A percentile compares a stretch with the other conserved stretches of the same genome.
Evolutionary conservation across 2,888 invertebrate genomes (phyloP).

Genomic region (Ichneumoninae sp.): DNA sequence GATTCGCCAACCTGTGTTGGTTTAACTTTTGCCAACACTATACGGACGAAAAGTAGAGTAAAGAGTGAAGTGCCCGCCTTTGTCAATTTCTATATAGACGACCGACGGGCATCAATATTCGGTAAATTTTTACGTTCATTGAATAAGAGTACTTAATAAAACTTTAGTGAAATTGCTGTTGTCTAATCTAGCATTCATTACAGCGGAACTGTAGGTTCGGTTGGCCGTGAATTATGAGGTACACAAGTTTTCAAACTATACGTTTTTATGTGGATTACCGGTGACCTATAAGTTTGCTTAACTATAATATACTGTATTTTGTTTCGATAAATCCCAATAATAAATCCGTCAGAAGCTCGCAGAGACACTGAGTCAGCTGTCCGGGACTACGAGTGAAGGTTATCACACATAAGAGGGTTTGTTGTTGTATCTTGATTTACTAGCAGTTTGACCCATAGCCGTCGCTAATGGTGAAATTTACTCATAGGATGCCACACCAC

Average conservation of each 20-base stretch:
- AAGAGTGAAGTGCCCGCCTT: not conserved
- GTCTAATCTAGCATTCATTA: not conserved
- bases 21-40: not conserved
- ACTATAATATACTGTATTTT: no score
- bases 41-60: not conserved
- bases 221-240: not conserved
- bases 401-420: not conserved
- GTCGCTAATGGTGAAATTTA: not conserved
- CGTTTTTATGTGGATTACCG: not conserved
- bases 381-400: not conserved
- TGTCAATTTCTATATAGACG: not conserved
- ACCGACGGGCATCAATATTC: not conserved
- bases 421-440: not conserved
- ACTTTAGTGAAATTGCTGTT: not conserved
- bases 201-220: not conserved
- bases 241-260: not conserved
- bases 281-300: no score
- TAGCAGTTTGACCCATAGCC: slow-evolving; percentile 11
- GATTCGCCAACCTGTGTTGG: not conserved
- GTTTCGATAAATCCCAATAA: not conserved
- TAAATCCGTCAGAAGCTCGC: not conserved
- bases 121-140: not conserved
- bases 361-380: not conserved
- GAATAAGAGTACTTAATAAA: not conserved
- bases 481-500: not conserved